Conservation (phyloP, 1,140 invertebrate genomes). For the Drosophila watanabei region DNA sequence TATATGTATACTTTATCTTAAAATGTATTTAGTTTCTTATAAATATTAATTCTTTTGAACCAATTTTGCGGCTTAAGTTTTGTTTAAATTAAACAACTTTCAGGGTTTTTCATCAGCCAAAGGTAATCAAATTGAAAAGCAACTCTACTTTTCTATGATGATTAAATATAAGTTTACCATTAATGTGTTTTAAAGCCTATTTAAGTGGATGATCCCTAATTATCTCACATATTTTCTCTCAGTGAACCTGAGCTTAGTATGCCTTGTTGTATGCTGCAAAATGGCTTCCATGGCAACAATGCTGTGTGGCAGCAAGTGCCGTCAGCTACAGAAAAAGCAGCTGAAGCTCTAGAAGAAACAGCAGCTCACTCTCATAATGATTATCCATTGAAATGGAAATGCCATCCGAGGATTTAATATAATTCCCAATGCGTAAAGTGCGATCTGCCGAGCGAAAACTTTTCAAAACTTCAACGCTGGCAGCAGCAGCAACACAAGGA, state of each 20-base stretch:
- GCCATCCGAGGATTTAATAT: slow-evolving; percentile 82
- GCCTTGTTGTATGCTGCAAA: slow-evolving; percentile 41
- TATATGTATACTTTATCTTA: too few relatives aligned
- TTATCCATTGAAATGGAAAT: slow-evolving; percentile 85
- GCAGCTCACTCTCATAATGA: slow-evolving; percentile 79
- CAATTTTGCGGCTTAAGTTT: not conserved
- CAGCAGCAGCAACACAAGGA: slow-evolving; percentile 1
- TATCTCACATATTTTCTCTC: not conserved
- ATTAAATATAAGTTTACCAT: not conserved
- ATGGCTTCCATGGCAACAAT: slow-evolving; percentile 64
- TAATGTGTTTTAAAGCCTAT: not conserved
- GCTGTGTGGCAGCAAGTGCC: slow-evolving; percentile 49
- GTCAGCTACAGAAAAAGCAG: slow-evolving; percentile 43
- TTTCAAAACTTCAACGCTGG: slow-evolving; percentile 52
- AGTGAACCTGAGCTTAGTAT: slow-evolving; percentile 4
- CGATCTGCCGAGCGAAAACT: slow-evolving; percentile 61
- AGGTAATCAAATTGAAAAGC: too few relatives aligned
- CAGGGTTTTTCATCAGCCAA: not conserved
- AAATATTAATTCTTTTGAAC: too few relatives aligned
- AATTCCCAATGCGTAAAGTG: slow-evolving; percentile 75
- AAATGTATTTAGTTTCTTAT: not conserved
- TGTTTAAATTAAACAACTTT: not conserved
- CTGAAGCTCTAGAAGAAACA: slow-evolving; percentile 34
- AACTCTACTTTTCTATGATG: not conserved
- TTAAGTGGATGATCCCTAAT: not conserved